phyloP scores from a whole-genome alignment of 2,888 invertebrate species.

The Noctua fimbriata region DNA sequence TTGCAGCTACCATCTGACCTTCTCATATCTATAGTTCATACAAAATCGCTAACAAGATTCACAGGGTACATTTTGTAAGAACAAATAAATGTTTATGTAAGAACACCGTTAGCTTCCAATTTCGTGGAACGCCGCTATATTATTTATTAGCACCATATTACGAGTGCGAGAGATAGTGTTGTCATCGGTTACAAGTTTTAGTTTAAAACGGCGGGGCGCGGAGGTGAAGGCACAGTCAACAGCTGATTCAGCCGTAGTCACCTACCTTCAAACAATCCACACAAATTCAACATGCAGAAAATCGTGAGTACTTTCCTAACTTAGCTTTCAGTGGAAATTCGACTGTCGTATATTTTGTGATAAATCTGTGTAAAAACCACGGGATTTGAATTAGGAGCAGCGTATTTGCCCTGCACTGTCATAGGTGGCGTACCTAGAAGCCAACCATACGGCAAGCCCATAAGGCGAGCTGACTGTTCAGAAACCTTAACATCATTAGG shows the following conservation, averaged over 20 bases:
- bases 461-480: no score
- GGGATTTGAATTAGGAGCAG: background rate
- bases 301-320: conserved; percentile 63
- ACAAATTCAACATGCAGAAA: conserved; percentile 62
- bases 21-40: conserved; percentile 1
- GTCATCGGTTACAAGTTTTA: conserved; percentile 44
- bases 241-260: conserved; percentile 53
- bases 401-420: background rate
- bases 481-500: no score
- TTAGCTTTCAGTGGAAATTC: conserved; percentile 6
- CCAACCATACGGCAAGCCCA: no score
- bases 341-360: background rate
- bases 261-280: conserved; percentile 41
- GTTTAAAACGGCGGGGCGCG: conserved; percentile 54
- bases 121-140: conserved; percentile 74
- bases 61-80: conserved; percentile 66
- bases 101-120: conserved; percentile 70
- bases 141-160: conserved; percentile 85
- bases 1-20: conserved; percentile 1
- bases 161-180: conserved; percentile 72
- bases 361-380: background rate
- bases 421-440: background rate
- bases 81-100: conserved; percentile 73
- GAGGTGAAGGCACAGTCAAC: conserved; percentile 55
- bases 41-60: conserved; percentile 56